These are phyloP conservation scores for Bradypodion ventrale DNA, from an alignment of 2,797 vertebrate genomes.

Conservation along the genomic window DNA sequence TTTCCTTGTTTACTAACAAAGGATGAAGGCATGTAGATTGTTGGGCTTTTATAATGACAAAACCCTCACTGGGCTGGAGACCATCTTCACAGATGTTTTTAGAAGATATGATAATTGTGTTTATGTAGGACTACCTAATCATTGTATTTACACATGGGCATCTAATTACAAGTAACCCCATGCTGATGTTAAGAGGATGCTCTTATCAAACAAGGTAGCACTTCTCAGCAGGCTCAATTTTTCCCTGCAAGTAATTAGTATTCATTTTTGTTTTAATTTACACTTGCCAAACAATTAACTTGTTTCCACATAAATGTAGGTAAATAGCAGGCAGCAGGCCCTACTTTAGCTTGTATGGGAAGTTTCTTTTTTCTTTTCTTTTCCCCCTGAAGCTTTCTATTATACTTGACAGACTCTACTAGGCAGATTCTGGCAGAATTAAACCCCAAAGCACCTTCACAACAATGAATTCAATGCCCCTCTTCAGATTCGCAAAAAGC, in stretches of 20 bases:
- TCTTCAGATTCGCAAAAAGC: background rate
- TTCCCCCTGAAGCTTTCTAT: background rate
- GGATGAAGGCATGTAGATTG: constrained; percentile 41
- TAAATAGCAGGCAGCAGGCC: constrained; percentile 34
- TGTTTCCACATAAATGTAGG: constrained; percentile 42
- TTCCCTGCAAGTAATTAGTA: constrained; percentile 53
- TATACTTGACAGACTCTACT: constrained; percentile 1
- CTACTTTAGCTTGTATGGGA: constrained; percentile 20
- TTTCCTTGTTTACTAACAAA: constrained; percentile 44
- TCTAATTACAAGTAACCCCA: constrained; percentile 69
- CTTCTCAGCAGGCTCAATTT: constrained; percentile 59
- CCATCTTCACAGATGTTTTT: constrained; percentile 43
- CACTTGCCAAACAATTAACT: constrained; percentile 56
- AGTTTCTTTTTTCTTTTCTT: background rate
- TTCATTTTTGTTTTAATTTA: constrained; percentile 44
- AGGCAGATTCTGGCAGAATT: background rate
- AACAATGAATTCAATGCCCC: background rate
- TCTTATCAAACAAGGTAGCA: constrained; percentile 62
- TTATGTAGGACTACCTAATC: constrained; percentile 71
- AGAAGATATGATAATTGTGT: constrained; percentile 63
- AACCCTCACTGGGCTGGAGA: constrained; percentile 26
- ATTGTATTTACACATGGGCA: constrained; percentile 66
- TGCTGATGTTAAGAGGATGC: constrained; percentile 71
- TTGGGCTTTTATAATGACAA: constrained; percentile 50
- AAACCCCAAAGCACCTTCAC: background rate